Evolutionary conservation across 2,113 vertebrate genomes (phyloP).

Genomic region (Hiodon alosoides): DNA sequence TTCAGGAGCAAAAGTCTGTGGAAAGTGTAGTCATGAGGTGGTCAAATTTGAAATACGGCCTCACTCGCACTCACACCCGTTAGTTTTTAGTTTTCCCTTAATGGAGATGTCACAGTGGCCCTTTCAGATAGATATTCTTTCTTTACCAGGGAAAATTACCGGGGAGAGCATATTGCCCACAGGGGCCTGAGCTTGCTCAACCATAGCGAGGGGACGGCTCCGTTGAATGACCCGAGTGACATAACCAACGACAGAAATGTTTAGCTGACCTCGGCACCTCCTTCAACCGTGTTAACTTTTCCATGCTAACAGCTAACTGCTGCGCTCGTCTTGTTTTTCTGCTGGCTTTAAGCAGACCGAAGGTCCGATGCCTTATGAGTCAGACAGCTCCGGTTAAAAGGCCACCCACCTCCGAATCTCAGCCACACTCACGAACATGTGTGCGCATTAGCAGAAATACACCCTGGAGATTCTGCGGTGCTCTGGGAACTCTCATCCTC

Average conservation of each 20-base stretch:
- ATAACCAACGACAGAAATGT: not conserved
- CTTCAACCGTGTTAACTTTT: not conserved
- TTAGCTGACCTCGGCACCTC: not conserved
- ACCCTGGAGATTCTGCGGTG: not conserved
- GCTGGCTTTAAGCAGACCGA: too few relatives aligned
- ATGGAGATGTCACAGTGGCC: constrained; percentile 38
- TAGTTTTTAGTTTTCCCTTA: constrained; percentile 21
- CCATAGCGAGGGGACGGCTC: not conserved
- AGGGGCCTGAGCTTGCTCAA: not conserved
- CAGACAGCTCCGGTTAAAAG: too few relatives aligned
- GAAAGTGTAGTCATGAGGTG: not conserved
- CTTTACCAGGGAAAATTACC: constrained; percentile 32
- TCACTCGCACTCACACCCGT: too few relatives aligned
- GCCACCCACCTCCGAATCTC: too few relatives aligned
- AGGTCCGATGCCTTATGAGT: too few relatives aligned
- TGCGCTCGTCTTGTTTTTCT: too few relatives aligned
- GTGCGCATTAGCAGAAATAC: too few relatives aligned
- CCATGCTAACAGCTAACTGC: too few relatives aligned
- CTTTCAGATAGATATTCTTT: constrained; percentile 36
- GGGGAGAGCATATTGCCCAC: constrained; percentile 24
- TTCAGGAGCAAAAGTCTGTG: not conserved
- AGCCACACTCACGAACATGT: too few relatives aligned
- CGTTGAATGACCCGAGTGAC: not conserved
- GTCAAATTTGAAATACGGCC: not conserved
- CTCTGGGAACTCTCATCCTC: not conserved